Evolutionary conservation across 2,888 invertebrate species (phyloP).

Genomic region (Drosophila longiperda): DNA sequence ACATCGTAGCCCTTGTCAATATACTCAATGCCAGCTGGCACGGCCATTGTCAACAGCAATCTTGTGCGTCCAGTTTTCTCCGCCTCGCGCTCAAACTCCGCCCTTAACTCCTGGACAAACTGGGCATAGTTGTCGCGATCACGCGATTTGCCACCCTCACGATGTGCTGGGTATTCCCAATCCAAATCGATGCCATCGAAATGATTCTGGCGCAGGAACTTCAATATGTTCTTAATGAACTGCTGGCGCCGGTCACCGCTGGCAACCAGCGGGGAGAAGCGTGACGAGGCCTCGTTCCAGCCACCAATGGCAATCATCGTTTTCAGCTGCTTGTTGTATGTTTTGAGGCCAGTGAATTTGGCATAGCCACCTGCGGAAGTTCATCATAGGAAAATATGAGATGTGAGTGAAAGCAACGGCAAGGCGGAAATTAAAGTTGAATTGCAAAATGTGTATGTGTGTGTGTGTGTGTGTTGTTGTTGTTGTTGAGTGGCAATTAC

Average conservation of each 20-base stretch:
- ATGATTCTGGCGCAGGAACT: slow-evolving; percentile 95
- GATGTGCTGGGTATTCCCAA: slow-evolving; percentile 88
- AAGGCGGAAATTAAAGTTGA: slow-evolving; percentile 56
- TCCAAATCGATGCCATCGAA: slow-evolving; percentile 97
- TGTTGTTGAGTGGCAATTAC: not conserved
- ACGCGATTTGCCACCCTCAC: slow-evolving; percentile 90
- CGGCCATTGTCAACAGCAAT: slow-evolving; percentile 95
- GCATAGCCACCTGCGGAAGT: slow-evolving; percentile 92
- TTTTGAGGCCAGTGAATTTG: slow-evolving; percentile 96
- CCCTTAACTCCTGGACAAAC: slow-evolving; percentile 94
- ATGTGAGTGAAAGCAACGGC: not conserved
- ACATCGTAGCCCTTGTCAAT: slow-evolving; percentile 97
- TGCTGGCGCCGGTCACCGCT: slow-evolving; percentile 90
- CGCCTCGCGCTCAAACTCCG: slow-evolving; percentile 95
- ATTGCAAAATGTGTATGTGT: not conserved
- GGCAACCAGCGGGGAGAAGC: slow-evolving; percentile 95
- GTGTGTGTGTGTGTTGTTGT: not conserved
- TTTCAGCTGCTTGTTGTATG: slow-evolving; percentile 95
- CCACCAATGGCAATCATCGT: slow-evolving; percentile 96
- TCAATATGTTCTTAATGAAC: slow-evolving; percentile 93
- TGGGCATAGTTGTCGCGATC: slow-evolving; percentile 95
- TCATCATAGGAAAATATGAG: not conserved
- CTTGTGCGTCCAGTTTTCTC: slow-evolving; percentile 92
- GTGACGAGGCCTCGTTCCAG: slow-evolving; percentile 96
- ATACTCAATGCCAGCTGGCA: slow-evolving; percentile 96